These are phyloP conservation scores for Frieseomelitta varia DNA, from an alignment of 1,140 invertebrate species.

Conservation along the genomic window DNA sequence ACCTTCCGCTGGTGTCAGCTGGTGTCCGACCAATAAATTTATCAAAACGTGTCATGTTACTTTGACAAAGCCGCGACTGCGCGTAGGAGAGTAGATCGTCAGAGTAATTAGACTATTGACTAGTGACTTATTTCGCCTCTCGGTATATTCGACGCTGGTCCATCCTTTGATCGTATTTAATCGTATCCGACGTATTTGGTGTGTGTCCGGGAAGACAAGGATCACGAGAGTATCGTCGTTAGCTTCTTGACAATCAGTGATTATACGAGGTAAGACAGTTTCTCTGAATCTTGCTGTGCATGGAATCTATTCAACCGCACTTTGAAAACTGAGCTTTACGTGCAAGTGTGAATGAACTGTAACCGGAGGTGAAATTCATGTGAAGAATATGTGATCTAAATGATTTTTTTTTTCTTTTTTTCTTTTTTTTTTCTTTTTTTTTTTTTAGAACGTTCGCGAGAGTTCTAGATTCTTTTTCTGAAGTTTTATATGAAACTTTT, in stretches of 20 bases:
- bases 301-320: neutral
- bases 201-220: neutral
- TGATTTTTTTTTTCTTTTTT: neutral
- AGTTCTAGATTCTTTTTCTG: neutral
- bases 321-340: neutral
- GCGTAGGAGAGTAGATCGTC: neutral
- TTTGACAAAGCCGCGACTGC: constrained; percentile 21
- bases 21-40: neutral
- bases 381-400: neutral
- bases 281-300: neutral
- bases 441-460: no score
- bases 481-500: neutral
- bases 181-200: neutral
- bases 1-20: constrained; percentile 46
- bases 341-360: neutral
- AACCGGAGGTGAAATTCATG: neutral
- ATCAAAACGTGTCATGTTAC: constrained; percentile 41
- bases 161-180: neutral
- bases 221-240: neutral
- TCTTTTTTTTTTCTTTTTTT: neutral
- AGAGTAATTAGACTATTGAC: neutral
- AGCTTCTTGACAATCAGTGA: neutral
- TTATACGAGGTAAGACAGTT: constrained; percentile 4
- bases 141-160: neutral
- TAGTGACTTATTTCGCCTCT: neutral